Evolutionary conservation across 2,113 vertebrate species (phyloP), one percentile per base, ranked within the genome.

Genomic region (Oophaga pumilio): DNA sequence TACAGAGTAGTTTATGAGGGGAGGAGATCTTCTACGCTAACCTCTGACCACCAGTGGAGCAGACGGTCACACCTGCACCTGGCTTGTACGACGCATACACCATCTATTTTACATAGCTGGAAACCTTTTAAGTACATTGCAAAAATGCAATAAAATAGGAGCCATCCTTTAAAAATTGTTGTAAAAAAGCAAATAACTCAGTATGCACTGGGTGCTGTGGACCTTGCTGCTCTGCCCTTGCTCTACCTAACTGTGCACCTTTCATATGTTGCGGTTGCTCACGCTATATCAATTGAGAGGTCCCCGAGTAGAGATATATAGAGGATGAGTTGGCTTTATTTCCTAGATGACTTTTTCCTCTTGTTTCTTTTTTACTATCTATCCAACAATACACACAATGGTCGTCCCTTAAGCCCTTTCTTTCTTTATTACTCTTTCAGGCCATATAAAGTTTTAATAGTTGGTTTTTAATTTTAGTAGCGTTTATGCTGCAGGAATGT

Each of bases 381-480:
- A 76, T 76, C 81, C 77, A 49, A 62, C 73, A 56, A 84, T 88
- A 56, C 69, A 76, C 69, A 77, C 71, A 88, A 76, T 84, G 43
- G 57, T 87, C 90, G 57, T 87, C 90, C 91, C 82, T 90, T 85
- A 0, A 62, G 15, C 56, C 8, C 73, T 89, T 89, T 91, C 88
- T 88, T 66, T 71, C 91, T 93, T 93, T 91, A 94, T 91, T 88
- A 64, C 87, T 92, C 93, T 90, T 52, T 64, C 90, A 87, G 68
- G 85, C 76, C 90, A 90, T 94, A 93, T 94, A 94, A 94, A 90
- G 89, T 92, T 88, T 88, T 95, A 94, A 93, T 93, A 93, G 91
- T 88, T 91, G 92, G 92, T 93, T 93, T 94, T 92, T 94, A 92
- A 94, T 95, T 95, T 94, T 95, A 95, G 93, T 94, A 93, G 92